Percentiles rank a stretch among this genome's conserved stretches.
These are phyloP conservation scores for Phymanthus crucifer DNA, from an alignment of 92 coral and sea anemone species.

Conservation along the genomic window DNA sequence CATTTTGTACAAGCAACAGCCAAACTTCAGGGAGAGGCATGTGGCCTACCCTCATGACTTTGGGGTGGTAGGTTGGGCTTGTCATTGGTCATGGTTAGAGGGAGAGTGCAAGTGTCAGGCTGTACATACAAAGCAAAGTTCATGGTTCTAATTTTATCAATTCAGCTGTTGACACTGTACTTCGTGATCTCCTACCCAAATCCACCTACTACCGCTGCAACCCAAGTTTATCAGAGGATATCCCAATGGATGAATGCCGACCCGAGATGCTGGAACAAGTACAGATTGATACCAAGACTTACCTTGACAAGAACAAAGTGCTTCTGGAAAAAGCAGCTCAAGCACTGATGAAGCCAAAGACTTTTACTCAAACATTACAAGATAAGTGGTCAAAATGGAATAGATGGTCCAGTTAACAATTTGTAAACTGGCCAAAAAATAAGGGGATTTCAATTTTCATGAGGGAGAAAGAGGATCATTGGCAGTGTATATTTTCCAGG, in stretches of 20 bases:
- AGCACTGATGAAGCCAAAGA: conserved; percentile 60
- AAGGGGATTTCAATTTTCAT: too few relatives aligned
- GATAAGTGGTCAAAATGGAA: conserved; percentile 68
- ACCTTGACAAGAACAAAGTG: conserved; percentile 67
- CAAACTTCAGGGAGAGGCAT: too few relatives aligned
- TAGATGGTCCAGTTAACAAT: conserved; percentile 16
- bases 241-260: conserved; percentile 89
- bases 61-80: too few relatives aligned
- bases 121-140: too few relatives aligned
- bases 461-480: too few relatives aligned
- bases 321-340: conserved; percentile 51
- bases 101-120: too few relatives aligned
- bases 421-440: neutral
- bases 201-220: conserved; percentile 77
- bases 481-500: too few relatives aligned
- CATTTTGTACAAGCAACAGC: too few relatives aligned
- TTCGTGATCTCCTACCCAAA: conserved; percentile 85
- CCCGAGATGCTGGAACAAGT: conserved; percentile 77
- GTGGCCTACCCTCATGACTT: too few relatives aligned
- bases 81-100: too few relatives aligned
- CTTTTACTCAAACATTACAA: conserved; percentile 49
- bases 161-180: conserved; percentile 87
- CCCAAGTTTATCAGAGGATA: conserved; percentile 82
- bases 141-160: neutral
- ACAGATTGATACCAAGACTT: conserved; percentile 73